These are phyloP conservation scores for Champsocephalus gunnari DNA, from an alignment of 2,797 vertebrate species.

Conservation along the genomic window DNA sequence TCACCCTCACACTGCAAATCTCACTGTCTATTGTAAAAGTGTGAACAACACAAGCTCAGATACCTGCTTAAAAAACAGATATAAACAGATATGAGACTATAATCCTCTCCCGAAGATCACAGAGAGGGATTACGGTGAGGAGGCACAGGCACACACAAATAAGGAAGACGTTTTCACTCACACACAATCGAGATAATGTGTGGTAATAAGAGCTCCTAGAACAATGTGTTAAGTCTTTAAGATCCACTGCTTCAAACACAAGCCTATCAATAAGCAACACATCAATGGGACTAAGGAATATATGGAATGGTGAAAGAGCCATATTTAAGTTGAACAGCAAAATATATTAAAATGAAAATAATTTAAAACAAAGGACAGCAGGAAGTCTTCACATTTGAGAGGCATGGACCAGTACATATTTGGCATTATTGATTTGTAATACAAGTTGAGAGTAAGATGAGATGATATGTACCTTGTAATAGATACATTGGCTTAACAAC, in stretches of 20 bases:
- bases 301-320: not conserved
- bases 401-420: not conserved
- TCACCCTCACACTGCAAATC: not conserved
- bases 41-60: not conserved
- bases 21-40: not conserved
- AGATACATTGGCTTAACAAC: too few relatives aligned
- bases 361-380: not conserved
- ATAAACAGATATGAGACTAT: not conserved
- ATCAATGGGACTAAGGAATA: not conserved
- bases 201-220: not conserved
- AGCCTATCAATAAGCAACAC: not conserved
- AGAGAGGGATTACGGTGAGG: slow-evolving; percentile 18
- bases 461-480: not conserved
- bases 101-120: not conserved
- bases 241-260: not conserved
- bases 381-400: not conserved
- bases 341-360: not conserved
- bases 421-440: not conserved
- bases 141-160: not conserved
- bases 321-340: not conserved
- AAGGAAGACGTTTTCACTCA: not conserved
- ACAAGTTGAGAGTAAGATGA: not conserved
- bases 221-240: slow-evolving; percentile 1
- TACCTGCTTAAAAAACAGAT: slow-evolving; percentile 15
- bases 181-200: not conserved